phyloP scores from a whole-genome alignment of 2,113 vertebrate species.

The Phaethornis superciliosus region DNA sequence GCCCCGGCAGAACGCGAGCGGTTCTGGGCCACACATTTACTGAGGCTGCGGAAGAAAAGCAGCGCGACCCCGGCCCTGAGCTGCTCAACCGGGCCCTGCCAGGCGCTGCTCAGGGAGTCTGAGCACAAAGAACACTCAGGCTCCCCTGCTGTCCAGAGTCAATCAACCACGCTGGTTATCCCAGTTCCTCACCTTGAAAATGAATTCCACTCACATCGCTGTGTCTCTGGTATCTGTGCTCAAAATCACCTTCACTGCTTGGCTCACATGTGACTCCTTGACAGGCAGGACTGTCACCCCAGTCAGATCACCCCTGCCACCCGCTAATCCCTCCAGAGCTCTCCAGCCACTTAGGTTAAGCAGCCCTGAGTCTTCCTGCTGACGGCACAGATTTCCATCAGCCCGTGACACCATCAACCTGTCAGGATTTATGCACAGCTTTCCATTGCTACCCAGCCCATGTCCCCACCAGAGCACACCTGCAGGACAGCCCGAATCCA shows the following conservation, averaged over 20 bases:
- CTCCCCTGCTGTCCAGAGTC: neutral
- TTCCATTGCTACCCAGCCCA: neutral
- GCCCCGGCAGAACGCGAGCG: too few relatives aligned
- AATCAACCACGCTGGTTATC: neutral
- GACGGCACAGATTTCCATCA: conserved; percentile 55
- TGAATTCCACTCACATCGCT: neutral
- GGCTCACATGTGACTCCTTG: conserved; percentile 32
- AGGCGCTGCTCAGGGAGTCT: too few relatives aligned
- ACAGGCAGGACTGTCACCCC: neutral
- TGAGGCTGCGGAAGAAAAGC: too few relatives aligned
- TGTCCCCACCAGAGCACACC: neutral
- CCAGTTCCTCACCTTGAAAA: neutral
- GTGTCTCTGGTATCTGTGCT: neutral
- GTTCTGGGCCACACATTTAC: too few relatives aligned
- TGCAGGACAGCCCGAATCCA: neutral
- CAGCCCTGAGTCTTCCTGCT: conserved; percentile 42
- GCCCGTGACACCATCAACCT: conserved; percentile 6
- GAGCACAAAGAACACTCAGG: neutral
- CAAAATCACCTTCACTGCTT: neutral
- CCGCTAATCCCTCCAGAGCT: conserved; percentile 27
- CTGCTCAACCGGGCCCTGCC: too few relatives aligned
- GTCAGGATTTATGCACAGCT: neutral
- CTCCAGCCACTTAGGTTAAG: conserved; percentile 40
- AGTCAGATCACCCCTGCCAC: neutral
- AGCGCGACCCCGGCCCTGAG: too few relatives aligned